Evolutionary conservation across 2,888 invertebrate genomes (phyloP).

Genomic region (Pyrocoelia pectoralis): DNA sequence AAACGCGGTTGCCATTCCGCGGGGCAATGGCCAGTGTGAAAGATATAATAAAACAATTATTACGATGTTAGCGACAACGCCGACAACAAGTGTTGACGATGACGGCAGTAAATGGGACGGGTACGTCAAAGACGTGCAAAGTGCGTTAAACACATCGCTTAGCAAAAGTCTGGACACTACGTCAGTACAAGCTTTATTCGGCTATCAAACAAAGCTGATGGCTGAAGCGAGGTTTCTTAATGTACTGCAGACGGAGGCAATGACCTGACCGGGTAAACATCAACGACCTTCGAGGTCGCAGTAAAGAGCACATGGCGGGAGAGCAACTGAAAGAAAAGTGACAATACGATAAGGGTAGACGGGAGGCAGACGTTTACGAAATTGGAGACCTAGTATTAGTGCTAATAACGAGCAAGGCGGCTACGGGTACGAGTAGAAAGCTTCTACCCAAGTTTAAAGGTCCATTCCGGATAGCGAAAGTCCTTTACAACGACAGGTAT

Average conservation of each 20-base stretch:
- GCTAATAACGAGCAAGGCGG: no score
- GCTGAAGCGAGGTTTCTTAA: neutral
- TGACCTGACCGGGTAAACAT: neutral
- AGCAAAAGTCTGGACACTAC: neutral
- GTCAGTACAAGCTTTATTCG: neutral
- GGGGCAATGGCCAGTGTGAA: slow-evolving; percentile 38
- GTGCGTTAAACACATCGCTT: neutral
- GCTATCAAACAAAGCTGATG: neutral
- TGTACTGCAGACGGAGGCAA: neutral
- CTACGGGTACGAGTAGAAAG: neutral
- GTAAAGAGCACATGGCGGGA: no score
- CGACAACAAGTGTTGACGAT: neutral
- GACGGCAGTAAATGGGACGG: neutral
- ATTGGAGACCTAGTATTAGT: neutral
- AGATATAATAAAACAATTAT: slow-evolving; percentile 9
- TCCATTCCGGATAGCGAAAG: neutral
- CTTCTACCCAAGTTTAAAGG: slow-evolving; percentile 7
- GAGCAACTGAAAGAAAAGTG: neutral
- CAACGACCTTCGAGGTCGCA: no score
- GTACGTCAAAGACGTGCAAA: neutral
- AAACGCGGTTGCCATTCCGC: slow-evolving; percentile 38
- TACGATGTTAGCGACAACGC: neutral
- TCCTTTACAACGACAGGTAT: neutral
- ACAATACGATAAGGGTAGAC: neutral
- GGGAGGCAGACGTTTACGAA: neutral